Percentiles rank a stretch among this genome's conserved stretches.
phyloP scores from a whole-genome alignment of 1,140 invertebrate species.

The Agrypnia vestita region DNA sequence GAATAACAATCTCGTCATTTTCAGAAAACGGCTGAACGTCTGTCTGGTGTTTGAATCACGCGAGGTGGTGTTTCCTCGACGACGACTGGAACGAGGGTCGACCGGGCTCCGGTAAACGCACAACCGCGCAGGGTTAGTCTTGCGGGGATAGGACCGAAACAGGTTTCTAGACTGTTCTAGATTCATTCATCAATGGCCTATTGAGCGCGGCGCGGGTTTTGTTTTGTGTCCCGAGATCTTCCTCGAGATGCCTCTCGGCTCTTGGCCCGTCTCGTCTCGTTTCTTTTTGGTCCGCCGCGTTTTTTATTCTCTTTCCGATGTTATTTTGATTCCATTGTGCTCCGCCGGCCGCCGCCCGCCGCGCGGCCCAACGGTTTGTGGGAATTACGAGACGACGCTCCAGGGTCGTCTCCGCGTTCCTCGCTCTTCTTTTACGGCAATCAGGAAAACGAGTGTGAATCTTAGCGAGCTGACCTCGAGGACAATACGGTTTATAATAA shows the following conservation, averaged over 20 bases:
- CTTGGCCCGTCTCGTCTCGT: not conserved
- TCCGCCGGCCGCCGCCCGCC: not conserved
- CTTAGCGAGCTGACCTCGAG: too few species aligned
- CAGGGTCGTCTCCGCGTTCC: too few species aligned
- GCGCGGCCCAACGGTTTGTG: not conserved
- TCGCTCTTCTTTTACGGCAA: too few species aligned
- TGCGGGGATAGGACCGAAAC: not conserved
- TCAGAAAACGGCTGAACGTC: too few species aligned
- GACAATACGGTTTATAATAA: too few species aligned
- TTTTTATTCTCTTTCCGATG: not conserved
- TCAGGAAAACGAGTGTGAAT: too few species aligned
- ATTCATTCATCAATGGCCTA: slow-evolving; percentile 40
- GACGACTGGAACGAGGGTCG: too few species aligned
- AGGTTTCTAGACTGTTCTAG: slow-evolving; percentile 26
- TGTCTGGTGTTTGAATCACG: too few species aligned
- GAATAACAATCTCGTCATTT: too few species aligned
- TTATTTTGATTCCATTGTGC: slow-evolving; percentile 25
- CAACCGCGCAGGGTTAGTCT: not conserved
- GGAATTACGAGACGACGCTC: too few species aligned
- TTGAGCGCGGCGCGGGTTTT: slow-evolving; percentile 26
- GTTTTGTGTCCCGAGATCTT: slow-evolving; percentile 32
- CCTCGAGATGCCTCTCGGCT: not conserved
- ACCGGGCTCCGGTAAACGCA: too few species aligned
- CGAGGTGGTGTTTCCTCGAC: too few species aligned
- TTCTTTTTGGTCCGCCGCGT: not conserved